Conservation (phyloP, 2,888 invertebrate species). For the Cheilosia impressa region DNA sequence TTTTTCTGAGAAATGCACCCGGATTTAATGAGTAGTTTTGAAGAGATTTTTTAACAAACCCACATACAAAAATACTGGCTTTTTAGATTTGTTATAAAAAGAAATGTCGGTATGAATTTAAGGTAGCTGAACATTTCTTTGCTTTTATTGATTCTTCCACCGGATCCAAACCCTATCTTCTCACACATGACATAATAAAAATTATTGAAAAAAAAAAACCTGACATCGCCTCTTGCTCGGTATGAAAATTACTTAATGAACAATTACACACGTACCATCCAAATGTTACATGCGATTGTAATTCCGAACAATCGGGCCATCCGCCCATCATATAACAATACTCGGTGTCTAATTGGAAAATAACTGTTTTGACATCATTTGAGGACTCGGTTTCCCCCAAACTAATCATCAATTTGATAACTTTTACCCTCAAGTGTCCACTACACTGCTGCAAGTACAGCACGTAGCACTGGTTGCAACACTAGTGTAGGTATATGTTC, state of each 20-base stretch:
- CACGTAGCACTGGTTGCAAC: constrained; percentile 1
- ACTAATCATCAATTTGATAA: constrained; percentile 44
- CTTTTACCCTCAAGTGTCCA: constrained; percentile 2
- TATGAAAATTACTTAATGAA: not conserved
- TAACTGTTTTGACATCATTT: constrained; percentile 36
- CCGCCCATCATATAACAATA: not conserved
- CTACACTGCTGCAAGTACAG: not conserved
- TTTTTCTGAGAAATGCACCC: no score
- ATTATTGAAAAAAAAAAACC: not conserved
- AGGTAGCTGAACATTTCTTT: no score
- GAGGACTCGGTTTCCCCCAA: constrained; percentile 9
- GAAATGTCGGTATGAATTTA: no score
- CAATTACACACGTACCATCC: constrained; percentile 5
- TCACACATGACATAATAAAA: not conserved
- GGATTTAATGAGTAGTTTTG: no score
- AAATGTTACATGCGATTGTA: constrained; percentile 22
- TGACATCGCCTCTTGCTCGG: not conserved
- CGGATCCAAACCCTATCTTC: no score
- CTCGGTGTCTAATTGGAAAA: constrained; percentile 45
- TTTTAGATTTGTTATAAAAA: no score
- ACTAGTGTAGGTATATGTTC: not conserved
- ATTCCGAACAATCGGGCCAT: not conserved
- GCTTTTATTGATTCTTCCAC: no score
- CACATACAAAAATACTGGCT: no score
- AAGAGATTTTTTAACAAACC: no score